These are phyloP conservation scores for Chrysocyon brachyurus DNA, from an alignment of 2,797 vertebrate species.

Conservation along the genomic window DNA sequence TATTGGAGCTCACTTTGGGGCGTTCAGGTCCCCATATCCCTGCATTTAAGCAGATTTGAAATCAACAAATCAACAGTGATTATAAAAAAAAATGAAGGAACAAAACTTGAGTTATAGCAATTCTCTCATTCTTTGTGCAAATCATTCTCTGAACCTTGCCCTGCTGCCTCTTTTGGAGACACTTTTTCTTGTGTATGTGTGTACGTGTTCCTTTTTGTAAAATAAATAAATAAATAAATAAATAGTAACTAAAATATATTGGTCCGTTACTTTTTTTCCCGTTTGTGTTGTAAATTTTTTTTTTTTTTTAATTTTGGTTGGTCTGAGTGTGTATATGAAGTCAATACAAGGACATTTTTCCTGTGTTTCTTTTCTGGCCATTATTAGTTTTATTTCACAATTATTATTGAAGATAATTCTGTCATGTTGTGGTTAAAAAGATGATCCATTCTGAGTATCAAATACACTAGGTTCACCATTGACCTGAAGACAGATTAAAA, in stretches of 20 bases:
- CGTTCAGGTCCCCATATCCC: neutral
- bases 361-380: neutral
- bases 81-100: neutral
- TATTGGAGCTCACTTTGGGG: neutral
- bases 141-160: neutral
- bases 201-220: constrained; percentile 21
- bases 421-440: neutral
- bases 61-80: neutral
- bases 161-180: neutral
- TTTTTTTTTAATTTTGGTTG: neutral
- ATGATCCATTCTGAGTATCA: neutral
- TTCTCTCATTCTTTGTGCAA: neutral
- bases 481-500: neutral
- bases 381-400: constrained; percentile 30
- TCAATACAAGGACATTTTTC: constrained; percentile 17
- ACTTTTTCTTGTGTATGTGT: neutral
- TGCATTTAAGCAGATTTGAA: constrained; percentile 10
- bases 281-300: constrained; percentile 32
- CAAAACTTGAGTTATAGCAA: neutral
- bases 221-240: neutral
- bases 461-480: neutral
- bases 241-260: neutral
- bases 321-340: neutral
- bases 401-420: constrained; percentile 31
- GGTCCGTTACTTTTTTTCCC: neutral